Base-by-base conservation (phyloP, 2,888 invertebrate genomes). In the Acrobeloides nanus region DNA sequence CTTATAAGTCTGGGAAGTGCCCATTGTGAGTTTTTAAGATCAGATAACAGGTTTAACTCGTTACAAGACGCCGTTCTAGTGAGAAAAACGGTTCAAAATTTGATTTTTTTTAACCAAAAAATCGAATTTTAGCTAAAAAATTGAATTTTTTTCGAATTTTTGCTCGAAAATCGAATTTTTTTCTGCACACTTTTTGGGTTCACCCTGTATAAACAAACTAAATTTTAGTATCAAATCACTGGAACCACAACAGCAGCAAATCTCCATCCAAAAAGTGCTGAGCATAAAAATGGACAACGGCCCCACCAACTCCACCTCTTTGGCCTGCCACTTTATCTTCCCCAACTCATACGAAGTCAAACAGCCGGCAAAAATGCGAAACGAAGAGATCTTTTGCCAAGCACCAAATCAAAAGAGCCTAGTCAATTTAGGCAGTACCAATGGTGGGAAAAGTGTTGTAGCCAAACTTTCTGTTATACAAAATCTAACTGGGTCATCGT, bases 241-340 rank as follows among this genome's bases (percentile, higher is more conserved):
- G 1, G 60, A 59, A 26, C 68, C 68, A n/a, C 55, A 59, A 17
- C 61, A 64, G 44, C 61, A 68, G 4, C 70, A 70, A 62, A 64
- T 65, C 34, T 64, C 68, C 7, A 58, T 61, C 1, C 56, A 66
- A 5, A 61, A 62, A 43, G 63, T 52, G 21, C 50, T 71, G 76
- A 87, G 87, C 76, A 81, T 95, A 73, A 84, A 85, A 57, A 89
- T 95, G 68, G 90, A 93, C 78, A 92, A 95, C 78, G 82, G 95
- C 73, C 93, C 93, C 17, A 52, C 37, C 7, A 40, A 44, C 12
- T 10, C 32, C 17, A 51, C 24, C 35, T 53, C 37, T n/a, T 31
- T 44, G 45, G 48, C 18, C 24, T 47, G 51, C 27, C 33, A 43
- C 18, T 58, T 56, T 37, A 31, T 26, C 17, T 56, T 58, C 27